phyloP scores from a whole-genome alignment of 2,113 vertebrate genomes.

The Turnix velox region DNA sequence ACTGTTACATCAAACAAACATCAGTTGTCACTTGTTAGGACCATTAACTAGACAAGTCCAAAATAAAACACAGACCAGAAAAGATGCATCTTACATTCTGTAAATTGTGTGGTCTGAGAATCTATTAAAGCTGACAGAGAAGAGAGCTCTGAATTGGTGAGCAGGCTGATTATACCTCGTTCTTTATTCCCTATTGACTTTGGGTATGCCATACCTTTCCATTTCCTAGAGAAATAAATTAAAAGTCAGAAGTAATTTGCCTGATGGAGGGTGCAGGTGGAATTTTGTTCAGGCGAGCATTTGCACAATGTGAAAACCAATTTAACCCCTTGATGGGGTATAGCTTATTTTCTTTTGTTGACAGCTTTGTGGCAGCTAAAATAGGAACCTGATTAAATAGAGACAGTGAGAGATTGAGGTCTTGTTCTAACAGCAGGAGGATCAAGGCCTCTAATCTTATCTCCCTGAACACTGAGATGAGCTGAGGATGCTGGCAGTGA shows the following conservation, averaged over 20 bases:
- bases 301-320: conserved; percentile 85
- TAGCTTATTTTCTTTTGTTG: conserved; percentile 93
- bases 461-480: conserved; percentile 78
- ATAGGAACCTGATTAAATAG: conserved; percentile 96
- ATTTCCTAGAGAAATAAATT: conserved; percentile 99
- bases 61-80: conserved; percentile 77
- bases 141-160: conserved; percentile 82
- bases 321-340: conserved; percentile 86
- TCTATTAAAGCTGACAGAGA: conserved; percentile 95
- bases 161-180: conserved; percentile 90
- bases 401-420: conserved; percentile 99
- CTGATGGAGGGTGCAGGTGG: conserved; percentile 92
- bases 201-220: conserved; percentile 94
- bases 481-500: conserved; percentile 60
- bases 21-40: conserved; percentile 86
- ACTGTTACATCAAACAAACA: conserved; percentile 50
- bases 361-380: conserved; percentile 92
- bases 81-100: conserved; percentile 80
- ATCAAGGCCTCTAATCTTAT: conserved; percentile 95
- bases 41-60: conserved; percentile 76
- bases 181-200: conserved; percentile 92
- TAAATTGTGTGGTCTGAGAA: conserved; percentile 90
- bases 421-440: conserved; percentile 92
- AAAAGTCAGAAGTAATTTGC: conserved; percentile 99
- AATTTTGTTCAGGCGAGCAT: conserved; percentile 80